Evolutionary conservation across 2,888 invertebrate species (phyloP), one percentile per base, ranked within the genome.

Genomic region (Diarsia dahlii): DNA sequence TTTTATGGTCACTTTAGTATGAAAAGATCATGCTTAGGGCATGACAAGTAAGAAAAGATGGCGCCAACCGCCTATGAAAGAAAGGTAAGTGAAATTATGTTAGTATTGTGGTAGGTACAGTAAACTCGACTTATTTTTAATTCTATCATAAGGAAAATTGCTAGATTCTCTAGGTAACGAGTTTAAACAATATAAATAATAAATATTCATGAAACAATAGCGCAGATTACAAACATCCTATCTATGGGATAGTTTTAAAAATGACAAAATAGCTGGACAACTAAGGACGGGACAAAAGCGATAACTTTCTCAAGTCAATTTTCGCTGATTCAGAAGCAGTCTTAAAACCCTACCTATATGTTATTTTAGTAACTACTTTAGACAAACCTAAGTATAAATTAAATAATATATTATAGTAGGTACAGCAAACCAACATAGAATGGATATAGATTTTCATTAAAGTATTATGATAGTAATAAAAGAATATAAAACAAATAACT

Each of bases 1-100:
- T 80, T 80, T 73, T 80, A 85, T 84, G 81, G 84, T 88, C 81
- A 79, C 34, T 60, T 50, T 62, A 71, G 48, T 74, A 64, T 70
- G 65, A 74, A 69, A 80, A 74, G 75, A 67, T 66, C 76, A 74
- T 81, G 76, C 50, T 62, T 62, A 39, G 70, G 60, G 52, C 83
- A 76, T 83, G 76, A 78, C 64, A 58, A n/a, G 46, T 54, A 50
- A 62, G 68, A 52, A 46, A 70, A 56, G 63, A 48, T 65, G 54
- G 34, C 68, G 66, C 69, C 48, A 23, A 18, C 28, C 9, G 28
- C 28, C 15, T 60, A 12, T 46, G 10, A 56, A 28, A 4, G n/a
- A 48, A 28, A 52, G 6, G 34, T 20, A 74, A 62, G 23, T 60
- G 23, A 46, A 77, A 78, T 34, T n/a, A n/a, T 50, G n/a, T 48